Conservation (phyloP, 2,113 vertebrate species). For the Cheirogaleus medius region DNA sequence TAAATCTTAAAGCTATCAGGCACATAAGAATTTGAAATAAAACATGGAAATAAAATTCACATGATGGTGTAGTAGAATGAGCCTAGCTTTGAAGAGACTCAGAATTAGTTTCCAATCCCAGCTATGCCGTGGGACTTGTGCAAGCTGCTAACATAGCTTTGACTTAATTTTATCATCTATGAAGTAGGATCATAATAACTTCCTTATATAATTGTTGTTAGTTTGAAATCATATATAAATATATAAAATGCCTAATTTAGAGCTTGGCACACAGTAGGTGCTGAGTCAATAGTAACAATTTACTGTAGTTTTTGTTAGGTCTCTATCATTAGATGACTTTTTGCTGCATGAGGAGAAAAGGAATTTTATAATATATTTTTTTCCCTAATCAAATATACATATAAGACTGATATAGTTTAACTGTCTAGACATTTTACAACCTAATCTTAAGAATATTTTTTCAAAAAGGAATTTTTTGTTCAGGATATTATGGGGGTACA, state of each 20-base stretch:
- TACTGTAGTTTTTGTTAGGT: not conserved
- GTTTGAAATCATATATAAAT: not conserved
- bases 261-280: not conserved
- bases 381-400: not conserved
- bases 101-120: not conserved
- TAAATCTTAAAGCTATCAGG: not conserved
- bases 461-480: constrained; percentile 1
- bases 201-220: not conserved
- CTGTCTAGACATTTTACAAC: not conserved
- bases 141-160: not conserved
- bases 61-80: not conserved
- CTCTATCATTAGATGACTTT: not conserved
- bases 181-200: not conserved
- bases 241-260: not conserved
- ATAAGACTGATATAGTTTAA: not conserved
- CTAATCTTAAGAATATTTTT: not conserved
- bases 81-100: not conserved
- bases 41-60: not conserved
- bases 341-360: not conserved
- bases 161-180: not conserved
- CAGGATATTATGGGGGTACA: no score
- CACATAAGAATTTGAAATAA: not conserved
- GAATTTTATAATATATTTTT: constrained; percentile 10
- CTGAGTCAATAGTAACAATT: not conserved
- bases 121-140: not conserved